Evolutionary conservation across 2,888 invertebrate genomes (phyloP).

Genomic region (Herminia tarsipennalis): DNA sequence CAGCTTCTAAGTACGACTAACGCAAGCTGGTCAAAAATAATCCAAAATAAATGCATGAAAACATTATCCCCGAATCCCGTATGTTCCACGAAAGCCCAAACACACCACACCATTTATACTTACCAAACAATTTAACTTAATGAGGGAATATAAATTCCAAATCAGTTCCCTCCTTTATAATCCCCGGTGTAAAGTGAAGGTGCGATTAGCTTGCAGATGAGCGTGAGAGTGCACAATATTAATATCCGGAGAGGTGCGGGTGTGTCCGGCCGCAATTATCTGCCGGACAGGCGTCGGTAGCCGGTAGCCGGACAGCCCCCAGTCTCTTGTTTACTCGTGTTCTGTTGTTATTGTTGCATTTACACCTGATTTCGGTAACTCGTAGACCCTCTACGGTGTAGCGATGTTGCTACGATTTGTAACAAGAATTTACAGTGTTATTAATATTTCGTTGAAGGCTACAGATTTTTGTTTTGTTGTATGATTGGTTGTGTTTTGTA

Average conservation of each 20-base stretch:
- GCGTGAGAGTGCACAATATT: slow-evolving; percentile 25
- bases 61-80: too few species aligned
- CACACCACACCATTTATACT: not conserved
- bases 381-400: slow-evolving; percentile 3
- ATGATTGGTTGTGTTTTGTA: too few species aligned
- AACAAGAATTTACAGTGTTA: too few species aligned
- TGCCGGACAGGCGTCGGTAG: slow-evolving; percentile 3
- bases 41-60: too few species aligned
- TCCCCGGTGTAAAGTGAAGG: slow-evolving; percentile 8
- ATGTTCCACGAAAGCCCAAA: too few species aligned
- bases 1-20: too few species aligned
- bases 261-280: slow-evolving; percentile 18
- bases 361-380: not conserved
- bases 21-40: too few species aligned
- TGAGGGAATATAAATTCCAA: slow-evolving; percentile 15
- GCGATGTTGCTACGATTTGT: too few species aligned
- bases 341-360: slow-evolving; percentile 11
- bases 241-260: slow-evolving; percentile 20
- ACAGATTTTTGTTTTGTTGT: too few species aligned
- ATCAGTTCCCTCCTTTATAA: slow-evolving; percentile 10
- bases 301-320: slow-evolving; percentile 6
- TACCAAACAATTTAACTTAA: slow-evolving; percentile 6
- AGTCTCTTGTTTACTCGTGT: not conserved
- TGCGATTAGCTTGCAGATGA: slow-evolving; percentile 17
- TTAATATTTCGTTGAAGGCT: too few species aligned